Percentiles rank a stretch among this genome's conserved stretches.
Conservation (phyloP, 2,113 vertebrate species). For the Rhizomys pruinosus region DNA sequence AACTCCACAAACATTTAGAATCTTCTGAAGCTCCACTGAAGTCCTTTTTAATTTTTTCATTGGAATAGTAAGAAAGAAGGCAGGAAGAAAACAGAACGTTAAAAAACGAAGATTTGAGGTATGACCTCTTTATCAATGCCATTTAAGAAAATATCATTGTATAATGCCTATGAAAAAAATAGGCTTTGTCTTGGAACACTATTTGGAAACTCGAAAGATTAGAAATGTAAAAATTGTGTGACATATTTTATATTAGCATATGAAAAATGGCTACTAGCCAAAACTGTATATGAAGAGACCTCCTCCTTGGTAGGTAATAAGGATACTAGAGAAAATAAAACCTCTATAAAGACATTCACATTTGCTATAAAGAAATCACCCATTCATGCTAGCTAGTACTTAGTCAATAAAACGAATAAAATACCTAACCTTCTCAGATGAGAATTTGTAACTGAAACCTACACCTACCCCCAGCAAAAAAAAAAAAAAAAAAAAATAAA, state of each 20-base stretch:
- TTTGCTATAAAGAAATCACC: slow-evolving; percentile 21
- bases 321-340: neutral
- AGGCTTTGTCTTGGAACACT: neutral
- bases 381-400: neutral
- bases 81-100: neutral
- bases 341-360: neutral
- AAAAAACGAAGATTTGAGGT: neutral
- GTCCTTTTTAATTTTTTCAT: slow-evolving; percentile 44
- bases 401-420: slow-evolving; percentile 52
- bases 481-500: too few species aligned
- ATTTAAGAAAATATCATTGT: neutral
- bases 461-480: too few species aligned
- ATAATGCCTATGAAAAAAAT: neutral
- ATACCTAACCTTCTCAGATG: neutral
- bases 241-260: neutral
- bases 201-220: slow-evolving; percentile 48
- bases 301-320: slow-evolving; percentile 20
- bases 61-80: neutral
- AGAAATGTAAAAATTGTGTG: neutral
- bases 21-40: slow-evolving; percentile 26
- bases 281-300: neutral
- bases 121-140: slow-evolving; percentile 1
- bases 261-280: neutral
- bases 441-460: slow-evolving; percentile 49
- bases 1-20: neutral